These are phyloP conservation scores for Prunella fulvescens DNA, from an alignment of 2,113 vertebrate species.

Conservation along the genomic window DNA sequence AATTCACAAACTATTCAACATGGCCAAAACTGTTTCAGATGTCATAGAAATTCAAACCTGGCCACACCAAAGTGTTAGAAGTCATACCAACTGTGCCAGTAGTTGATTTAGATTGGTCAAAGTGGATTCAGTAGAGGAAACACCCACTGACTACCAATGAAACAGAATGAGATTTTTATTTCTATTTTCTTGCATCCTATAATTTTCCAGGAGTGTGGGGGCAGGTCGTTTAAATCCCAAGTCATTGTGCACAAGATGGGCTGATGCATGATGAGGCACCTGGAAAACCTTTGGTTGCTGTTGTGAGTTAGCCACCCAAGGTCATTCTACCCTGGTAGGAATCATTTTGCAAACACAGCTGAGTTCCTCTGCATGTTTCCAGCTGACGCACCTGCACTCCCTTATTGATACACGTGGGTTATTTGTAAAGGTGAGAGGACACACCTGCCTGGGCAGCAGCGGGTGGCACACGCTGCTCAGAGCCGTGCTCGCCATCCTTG, in stretches of 20 bases:
- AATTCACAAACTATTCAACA: neutral
- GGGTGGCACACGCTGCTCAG: accelerated
- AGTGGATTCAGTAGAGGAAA: neutral
- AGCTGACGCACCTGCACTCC: neutral
- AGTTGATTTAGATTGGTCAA: neutral
- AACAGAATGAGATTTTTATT: neutral
- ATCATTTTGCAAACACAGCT: neutral
- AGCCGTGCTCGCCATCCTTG: accelerated
- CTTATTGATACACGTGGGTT: accelerated
- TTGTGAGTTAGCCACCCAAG: neutral
- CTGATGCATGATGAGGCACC: neutral
- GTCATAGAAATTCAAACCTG: neutral
- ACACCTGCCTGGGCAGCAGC: accelerated
- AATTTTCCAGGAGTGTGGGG: neutral
- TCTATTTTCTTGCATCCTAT: neutral
- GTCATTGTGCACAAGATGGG: neutral
- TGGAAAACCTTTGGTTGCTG: neutral
- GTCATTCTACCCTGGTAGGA: neutral
- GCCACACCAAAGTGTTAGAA: neutral
- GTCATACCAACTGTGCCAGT: neutral
- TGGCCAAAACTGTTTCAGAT: neutral
- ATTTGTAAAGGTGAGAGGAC: neutral
- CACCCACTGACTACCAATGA: no score
- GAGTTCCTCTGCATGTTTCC: neutral
- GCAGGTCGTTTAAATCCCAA: neutral